Percentiles rank a stretch among this genome's conserved stretches.
Conservation (phyloP, 2,888 invertebrate genomes). For the Spicauda simplicius region DNA sequence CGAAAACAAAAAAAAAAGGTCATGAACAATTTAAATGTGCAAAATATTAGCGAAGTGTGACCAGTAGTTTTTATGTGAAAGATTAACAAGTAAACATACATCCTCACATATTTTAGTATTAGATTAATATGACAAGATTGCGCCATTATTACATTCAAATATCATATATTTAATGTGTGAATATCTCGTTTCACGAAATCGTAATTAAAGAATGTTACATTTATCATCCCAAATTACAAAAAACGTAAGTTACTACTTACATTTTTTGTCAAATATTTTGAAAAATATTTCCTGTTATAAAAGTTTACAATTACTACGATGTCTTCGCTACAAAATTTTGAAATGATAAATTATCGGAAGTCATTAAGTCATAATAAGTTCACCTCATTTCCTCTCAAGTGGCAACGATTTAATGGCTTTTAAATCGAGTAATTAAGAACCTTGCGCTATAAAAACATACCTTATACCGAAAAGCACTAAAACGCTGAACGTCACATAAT, state of each 20-base stretch:
- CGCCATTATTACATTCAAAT: too few species aligned
- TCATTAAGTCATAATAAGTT: constrained; percentile 37
- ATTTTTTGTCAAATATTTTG: background rate
- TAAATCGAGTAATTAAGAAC: constrained; percentile 50
- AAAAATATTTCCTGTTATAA: constrained; percentile 20
- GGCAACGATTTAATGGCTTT: constrained; percentile 55
- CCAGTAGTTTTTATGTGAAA: too few species aligned
- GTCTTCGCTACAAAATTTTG: constrained; percentile 7
- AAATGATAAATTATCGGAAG: constrained; percentile 39
- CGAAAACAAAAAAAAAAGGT: too few species aligned
- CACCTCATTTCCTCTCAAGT: constrained; percentile 42
- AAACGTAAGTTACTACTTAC: background rate
- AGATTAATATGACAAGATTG: too few species aligned
- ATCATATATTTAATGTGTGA: too few species aligned
- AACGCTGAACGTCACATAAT: background rate
- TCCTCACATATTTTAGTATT: too few species aligned
- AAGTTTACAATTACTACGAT: constrained; percentile 4
- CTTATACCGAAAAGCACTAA: background rate
- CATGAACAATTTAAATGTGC: too few species aligned
- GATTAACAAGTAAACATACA: too few species aligned
- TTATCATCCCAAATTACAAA: background rate
- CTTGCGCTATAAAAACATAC: constrained; percentile 36
- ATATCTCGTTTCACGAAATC: too few species aligned
- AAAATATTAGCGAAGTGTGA: too few species aligned
- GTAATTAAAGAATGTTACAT: too few species aligned